Conservation (phyloP, 2,888 invertebrate genomes). For the Ephialtes manifestator region DNA sequence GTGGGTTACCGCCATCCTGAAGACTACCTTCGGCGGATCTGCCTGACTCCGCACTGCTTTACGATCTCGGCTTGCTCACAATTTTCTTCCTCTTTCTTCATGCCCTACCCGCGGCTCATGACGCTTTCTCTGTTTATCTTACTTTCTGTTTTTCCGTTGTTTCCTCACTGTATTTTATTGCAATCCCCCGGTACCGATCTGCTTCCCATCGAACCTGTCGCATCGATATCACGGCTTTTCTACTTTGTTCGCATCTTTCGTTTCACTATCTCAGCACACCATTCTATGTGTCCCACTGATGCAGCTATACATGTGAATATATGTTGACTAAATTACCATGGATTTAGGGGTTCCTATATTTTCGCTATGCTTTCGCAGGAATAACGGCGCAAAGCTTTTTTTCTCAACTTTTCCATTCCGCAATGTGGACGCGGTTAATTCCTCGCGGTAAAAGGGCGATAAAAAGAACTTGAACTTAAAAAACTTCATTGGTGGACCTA, state of each 20-base stretch:
- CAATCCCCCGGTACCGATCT: constrained; percentile 39
- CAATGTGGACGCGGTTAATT: neutral
- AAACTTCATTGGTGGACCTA: neutral
- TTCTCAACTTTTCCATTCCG: neutral
- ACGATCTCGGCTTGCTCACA: constrained; percentile 51
- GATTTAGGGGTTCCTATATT: constrained; percentile 13
- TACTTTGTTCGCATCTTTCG: constrained; percentile 18
- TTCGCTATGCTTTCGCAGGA: neutral
- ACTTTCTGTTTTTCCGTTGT: neutral
- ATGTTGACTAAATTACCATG: neutral
- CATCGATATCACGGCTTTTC: constrained; percentile 56
- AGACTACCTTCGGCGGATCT: constrained; percentile 51
- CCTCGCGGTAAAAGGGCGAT: neutral
- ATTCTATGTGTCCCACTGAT: constrained; percentile 30
- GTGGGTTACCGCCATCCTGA: constrained; percentile 39
- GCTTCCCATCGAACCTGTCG: constrained; percentile 51
- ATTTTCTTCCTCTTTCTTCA: constrained; percentile 23
- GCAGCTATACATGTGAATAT: constrained; percentile 14
- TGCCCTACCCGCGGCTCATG: neutral
- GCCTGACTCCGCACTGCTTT: constrained; percentile 45
- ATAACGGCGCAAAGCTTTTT: neutral
- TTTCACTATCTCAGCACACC: constrained; percentile 19
- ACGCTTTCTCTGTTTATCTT: constrained; percentile 6
- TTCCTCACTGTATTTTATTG: constrained; percentile 2
- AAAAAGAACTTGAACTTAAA: neutral